A percentile compares a stretch with the other conserved stretches of the same genome.
phyloP scores from a whole-genome alignment of 2,113 vertebrate species.

The Thunnus maccoyii region DNA sequence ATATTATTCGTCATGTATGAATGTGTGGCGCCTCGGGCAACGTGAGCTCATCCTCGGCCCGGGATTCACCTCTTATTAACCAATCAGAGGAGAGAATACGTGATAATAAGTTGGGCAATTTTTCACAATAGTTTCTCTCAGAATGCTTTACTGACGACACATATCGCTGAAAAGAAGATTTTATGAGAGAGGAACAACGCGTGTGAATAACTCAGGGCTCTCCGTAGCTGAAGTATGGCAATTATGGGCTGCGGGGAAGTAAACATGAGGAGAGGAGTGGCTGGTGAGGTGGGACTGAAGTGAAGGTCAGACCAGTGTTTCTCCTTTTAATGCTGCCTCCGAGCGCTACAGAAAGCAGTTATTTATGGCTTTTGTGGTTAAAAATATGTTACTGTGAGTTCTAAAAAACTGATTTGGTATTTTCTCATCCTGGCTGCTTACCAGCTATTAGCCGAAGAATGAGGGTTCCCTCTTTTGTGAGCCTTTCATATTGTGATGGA shows the following conservation, averaged over 20 bases:
- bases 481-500: background rate
- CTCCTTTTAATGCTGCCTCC: slow-evolving; percentile 39
- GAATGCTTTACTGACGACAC: background rate
- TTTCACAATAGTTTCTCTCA: background rate
- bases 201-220: slow-evolving; percentile 21
- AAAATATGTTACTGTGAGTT: background rate
- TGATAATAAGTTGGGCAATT: background rate
- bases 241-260: slow-evolving; percentile 11
- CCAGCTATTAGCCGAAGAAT: background rate
- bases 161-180: background rate
- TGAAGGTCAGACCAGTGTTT: slow-evolving; percentile 34
- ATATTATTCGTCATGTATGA: slow-evolving; percentile 8
- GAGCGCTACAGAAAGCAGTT: slow-evolving; percentile 25
- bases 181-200: background rate
- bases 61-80: slow-evolving; percentile 20
- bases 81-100: slow-evolving; percentile 22
- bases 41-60: background rate
- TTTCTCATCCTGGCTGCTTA: background rate
- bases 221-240: slow-evolving; percentile 15
- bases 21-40: slow-evolving; percentile 4
- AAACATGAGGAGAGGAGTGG: slow-evolving; percentile 39
- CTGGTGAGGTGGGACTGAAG: slow-evolving; percentile 26
- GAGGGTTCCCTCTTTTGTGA: background rate
- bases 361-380: background rate
- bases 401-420: background rate